Conservation (phyloP, 1,140 invertebrate species). For the Sinella curviseta region DNA sequence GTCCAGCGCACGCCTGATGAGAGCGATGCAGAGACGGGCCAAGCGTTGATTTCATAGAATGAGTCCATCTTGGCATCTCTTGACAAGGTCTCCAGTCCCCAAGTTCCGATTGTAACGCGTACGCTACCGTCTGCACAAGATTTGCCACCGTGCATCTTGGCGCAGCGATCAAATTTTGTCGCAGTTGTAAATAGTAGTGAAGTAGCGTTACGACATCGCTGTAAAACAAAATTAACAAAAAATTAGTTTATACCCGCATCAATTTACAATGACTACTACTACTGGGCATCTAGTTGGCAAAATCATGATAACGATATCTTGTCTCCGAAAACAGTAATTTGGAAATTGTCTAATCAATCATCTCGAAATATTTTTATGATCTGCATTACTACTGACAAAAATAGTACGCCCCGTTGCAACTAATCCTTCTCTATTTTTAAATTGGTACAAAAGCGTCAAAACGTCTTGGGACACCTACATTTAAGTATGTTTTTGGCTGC, state of each 20-base stretch:
- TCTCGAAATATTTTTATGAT: no score
- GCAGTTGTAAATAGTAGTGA: conserved; percentile 90
- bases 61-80: conserved; percentile 42
- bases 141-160: conserved; percentile 55
- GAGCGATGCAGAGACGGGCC: conserved; percentile 30
- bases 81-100: conserved; percentile 65
- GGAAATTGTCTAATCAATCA: no score
- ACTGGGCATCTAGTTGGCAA: no score
- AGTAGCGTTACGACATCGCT: conserved; percentile 85
- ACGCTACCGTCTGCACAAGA: conserved; percentile 65
- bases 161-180: conserved; percentile 72
- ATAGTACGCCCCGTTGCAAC: no score
- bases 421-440: no score
- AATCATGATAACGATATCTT: no score
- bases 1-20: conserved; percentile 39
- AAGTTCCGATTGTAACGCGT: conserved; percentile 86
- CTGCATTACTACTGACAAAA: no score
- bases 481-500: no score
- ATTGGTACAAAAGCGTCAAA: no score
- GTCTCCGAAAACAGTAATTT: no score
- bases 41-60: conserved; percentile 21
- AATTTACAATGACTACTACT: background rate
- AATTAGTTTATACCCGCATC: conserved; percentile 8
- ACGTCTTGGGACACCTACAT: no score
- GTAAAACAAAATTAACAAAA: conserved; percentile 52